Base-by-base conservation (phyloP, 1,140 invertebrate genomes). In the Nebria ingens region DNA sequence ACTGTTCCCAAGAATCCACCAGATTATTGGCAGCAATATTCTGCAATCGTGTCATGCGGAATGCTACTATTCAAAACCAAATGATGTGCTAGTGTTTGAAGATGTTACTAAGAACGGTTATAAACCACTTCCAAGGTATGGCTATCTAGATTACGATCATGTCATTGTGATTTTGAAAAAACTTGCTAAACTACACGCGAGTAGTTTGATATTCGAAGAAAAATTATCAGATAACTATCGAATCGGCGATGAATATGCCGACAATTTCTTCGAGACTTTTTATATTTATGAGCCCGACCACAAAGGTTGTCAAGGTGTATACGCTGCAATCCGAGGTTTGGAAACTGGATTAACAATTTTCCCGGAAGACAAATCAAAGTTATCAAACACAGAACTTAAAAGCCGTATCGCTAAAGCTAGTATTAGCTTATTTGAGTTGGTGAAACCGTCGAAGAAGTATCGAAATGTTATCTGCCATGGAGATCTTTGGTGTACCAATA, bases 401-500 rank as follows among this genome's bases (percentile, higher is more conserved):
- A 11, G 3, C 3, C 6, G 15, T 12, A 45, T 45, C 9, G 9
- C 17, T 4, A 45, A 45, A 17, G 15, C 15, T 11, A 12, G 40
- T 45, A 11, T 12, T 4, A 45, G 15, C 4, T 12, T 45, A 12
- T 45, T 45, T 17, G 34, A 23, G 12, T 15, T 58, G 45, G 25
- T 58, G 9, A 51, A 58, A 42, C 58, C 58, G 15, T 56, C 54
- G 15, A 49, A 4, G 3, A 56, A 53, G 21, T 59, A 40, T 49
- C 20, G 58, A 2, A 59, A 59, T 50, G 52, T 50, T 2, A 56
- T 59, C 2, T 59, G 58, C 22, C 76, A 79, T 55, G 77, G 73
- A 19, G 76, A 78, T 58, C 62, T 75, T 17, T 76, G 74, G 71
- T 58, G 67, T 0, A 77, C 77, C 49, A 78, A 78, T 58, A 69